Conservation (phyloP, 2,888 invertebrate species). For the Aromia moschata region DNA sequence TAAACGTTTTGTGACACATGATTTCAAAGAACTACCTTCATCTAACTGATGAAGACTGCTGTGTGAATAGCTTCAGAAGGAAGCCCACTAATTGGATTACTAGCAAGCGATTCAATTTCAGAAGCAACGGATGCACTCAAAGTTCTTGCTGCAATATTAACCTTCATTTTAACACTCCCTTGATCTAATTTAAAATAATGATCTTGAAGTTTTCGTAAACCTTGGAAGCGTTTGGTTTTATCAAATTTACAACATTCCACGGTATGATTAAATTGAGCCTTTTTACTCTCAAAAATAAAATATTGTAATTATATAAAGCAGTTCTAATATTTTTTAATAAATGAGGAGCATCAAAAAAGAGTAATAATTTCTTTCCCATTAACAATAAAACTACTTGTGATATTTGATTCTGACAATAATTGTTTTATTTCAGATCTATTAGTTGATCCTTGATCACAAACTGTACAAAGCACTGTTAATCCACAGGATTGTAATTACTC, state of each 20-base stretch:
- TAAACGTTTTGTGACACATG: not conserved
- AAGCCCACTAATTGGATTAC: not conserved
- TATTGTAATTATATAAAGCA: conserved; percentile 10
- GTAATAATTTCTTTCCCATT: conserved; percentile 8
- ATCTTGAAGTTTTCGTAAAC: conserved; percentile 9
- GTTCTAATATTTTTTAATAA: conserved; percentile 5
- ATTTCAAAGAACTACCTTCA: conserved; percentile 11
- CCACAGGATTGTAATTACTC: conserved; percentile 12
- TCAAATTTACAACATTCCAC: conserved; percentile 3
- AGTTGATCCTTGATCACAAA: conserved; percentile 24
- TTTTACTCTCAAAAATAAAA: conserved; percentile 4
- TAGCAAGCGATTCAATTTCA: conserved; percentile 6
- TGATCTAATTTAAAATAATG: conserved; percentile 5
- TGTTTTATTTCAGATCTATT: conserved; percentile 8
- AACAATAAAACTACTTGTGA: conserved; percentile 3
- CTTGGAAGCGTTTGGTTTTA: conserved; percentile 9
- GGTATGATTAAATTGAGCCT: conserved; percentile 5
- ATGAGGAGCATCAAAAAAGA: conserved; percentile 5
- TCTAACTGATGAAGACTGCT: conserved; percentile 2
- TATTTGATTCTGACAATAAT: not conserved
- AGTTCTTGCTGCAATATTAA: conserved; percentile 8
- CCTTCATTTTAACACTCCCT: conserved; percentile 8
- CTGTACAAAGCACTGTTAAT: conserved; percentile 15
- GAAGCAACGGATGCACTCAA: conserved; percentile 10
- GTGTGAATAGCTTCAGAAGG: conserved; percentile 8